These are phyloP conservation scores for Prunella fulvescens DNA, from an alignment of 2,113 vertebrate genomes.

Conservation along the genomic window DNA sequence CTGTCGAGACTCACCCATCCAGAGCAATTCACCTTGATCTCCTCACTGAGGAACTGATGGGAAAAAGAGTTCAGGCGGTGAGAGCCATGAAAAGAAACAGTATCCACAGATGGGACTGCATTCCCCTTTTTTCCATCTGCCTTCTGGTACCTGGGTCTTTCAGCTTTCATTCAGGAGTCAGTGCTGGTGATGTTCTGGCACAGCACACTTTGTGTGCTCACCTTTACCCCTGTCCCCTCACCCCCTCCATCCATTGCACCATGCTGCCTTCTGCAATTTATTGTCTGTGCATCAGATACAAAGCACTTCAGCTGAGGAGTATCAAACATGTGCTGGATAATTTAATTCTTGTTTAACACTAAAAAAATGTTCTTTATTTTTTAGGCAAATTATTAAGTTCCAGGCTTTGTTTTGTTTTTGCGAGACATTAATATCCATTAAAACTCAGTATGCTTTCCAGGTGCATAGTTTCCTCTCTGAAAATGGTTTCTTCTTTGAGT, in stretches of 20 bases:
- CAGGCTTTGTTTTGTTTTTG: constrained; percentile 37
- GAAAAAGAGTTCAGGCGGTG: neutral
- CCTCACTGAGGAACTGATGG: neutral
- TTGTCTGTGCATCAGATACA: neutral
- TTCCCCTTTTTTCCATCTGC: neutral
- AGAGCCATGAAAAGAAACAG: constrained; percentile 32
- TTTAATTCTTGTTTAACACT: neutral
- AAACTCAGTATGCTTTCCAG: constrained; percentile 14
- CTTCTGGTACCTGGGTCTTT: neutral
- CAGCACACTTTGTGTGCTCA: neutral
- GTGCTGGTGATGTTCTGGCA: neutral
- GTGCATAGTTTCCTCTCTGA: neutral
- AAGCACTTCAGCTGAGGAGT: neutral
- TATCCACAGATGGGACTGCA: neutral
- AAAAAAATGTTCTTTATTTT: constrained; percentile 14
- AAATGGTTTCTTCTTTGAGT: constrained; percentile 11
- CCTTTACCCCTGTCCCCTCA: neutral
- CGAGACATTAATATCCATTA: constrained; percentile 26
- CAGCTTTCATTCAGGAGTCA: neutral
- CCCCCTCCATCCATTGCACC: neutral
- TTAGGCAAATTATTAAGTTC: constrained; percentile 13
- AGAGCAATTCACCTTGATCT: constrained; percentile 30
- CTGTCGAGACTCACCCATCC: neutral
- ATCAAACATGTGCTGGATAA: neutral
- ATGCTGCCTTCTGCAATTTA: neutral